Evolutionary conservation across 2,797 vertebrate genomes (phyloP), one percentile per base, ranked within the genome.

Genomic region (Ara ararauna): DNA sequence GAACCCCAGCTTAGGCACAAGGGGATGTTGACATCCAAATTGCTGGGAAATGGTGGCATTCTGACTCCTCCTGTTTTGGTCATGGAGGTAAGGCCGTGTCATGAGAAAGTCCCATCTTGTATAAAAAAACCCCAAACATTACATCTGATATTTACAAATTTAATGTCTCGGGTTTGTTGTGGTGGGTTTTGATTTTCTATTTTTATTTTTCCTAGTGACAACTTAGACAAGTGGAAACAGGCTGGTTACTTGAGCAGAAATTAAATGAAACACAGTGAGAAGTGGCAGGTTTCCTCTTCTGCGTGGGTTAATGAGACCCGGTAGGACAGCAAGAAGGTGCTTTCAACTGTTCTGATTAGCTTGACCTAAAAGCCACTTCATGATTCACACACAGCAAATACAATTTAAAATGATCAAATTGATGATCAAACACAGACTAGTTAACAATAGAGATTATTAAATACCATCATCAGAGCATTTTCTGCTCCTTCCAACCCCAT

Each of bases 321-420:
- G 64, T 91, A 94, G 87, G 73, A 91, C 79, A 86, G 89, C 79
- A 89, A 96, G 87, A 90, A 86, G 53, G 61, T 94, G 36, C 85
- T 73, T 91, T 94, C 75, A 94, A 67, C 89, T 93, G 62, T 73
- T 95, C 89, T 94, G 89, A 95, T 96, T 94, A 95, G 83, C 66
- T 95, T 95, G 87, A 94, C 89, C 91, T 94, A 91, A 95, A 93
- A 93, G 91, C 51, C 36, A 85, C 50, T 90, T 90, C 53, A 78
- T 64, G 91, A 92, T 91, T 96, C 92, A 85, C 48, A 85, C 34
- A 70, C n/a, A 86, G 70, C 80, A 96, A 94, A 95, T 66, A 70
- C 78, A 91, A 88, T 94, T 94, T 90, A 34, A 87, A 93, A 87
- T 5, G 5, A 82, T 93, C 74, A 86, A 90, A 90, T 42, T 88